These are phyloP conservation scores for Nebria brevicollis DNA, from an alignment of 2,888 invertebrate genomes.

Conservation along the genomic window DNA sequence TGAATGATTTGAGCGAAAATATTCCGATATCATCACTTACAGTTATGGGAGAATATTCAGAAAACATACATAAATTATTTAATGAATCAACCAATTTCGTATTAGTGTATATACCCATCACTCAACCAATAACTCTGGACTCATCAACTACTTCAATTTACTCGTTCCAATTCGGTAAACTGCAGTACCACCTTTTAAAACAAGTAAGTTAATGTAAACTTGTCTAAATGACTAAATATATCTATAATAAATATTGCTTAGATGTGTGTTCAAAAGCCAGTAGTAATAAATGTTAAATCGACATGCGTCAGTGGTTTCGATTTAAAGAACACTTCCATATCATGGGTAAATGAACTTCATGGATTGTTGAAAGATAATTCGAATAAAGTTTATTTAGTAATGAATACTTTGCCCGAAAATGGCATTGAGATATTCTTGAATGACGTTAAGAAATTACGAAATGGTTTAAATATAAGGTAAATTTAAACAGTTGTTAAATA, in stretches of 20 bases:
- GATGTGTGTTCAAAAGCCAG: not conserved
- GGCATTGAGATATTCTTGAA: not conserved
- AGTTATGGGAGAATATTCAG: not conserved
- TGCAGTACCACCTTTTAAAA: slow-evolving; percentile 6
- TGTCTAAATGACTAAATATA: not conserved
- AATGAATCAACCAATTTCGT: not conserved
- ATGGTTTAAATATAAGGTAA: not conserved
- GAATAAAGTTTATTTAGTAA: not conserved
- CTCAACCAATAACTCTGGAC: not conserved
- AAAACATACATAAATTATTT: not conserved
- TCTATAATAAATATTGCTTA: not conserved
- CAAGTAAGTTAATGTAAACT: not conserved
- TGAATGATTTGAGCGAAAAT: not conserved
- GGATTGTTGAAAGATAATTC: not conserved
- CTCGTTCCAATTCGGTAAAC: not conserved
- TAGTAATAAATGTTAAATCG: not conserved
- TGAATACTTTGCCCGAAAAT: not conserved
- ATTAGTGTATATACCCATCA: not conserved
- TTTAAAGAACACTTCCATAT: not conserved
- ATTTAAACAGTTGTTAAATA: not conserved
- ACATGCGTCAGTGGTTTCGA: not conserved
- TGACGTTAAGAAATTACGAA: not conserved
- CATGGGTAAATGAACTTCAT: not conserved
- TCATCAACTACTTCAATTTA: not conserved
- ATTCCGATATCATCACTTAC: slow-evolving; percentile 3